Evolutionary conservation across 2,113 vertebrate species (phyloP), one percentile per base, ranked within the genome.

Genomic region (Vicugna pacos): DNA sequence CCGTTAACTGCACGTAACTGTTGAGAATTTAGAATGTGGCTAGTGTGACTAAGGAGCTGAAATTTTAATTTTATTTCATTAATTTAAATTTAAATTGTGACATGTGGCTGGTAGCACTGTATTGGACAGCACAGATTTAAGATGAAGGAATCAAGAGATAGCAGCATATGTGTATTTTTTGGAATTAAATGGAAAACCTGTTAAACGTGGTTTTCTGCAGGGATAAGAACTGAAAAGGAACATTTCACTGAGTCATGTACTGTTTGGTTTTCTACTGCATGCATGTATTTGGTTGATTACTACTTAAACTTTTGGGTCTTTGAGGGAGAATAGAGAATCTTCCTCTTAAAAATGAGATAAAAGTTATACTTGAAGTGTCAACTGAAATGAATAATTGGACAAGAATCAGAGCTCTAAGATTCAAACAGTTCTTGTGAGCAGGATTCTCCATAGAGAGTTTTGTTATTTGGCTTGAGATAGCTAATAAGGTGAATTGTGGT

Each of bases 241-340:
- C n/a, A 17, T 35, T 62, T 80, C 73, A 58, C 52, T 64, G 24
- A 91, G n/a, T 58, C 72, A 28, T 94, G 64, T 12, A 67, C 4
- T 69, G 38, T 96, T 93, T 93, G 90, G 52, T 75, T 79, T 93
- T 86, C 83, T 86, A 65, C 42, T 54, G 24, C 30, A 46, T 82
- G 26, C n/a, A 72, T 80, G 26, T 60, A 42, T 91, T 87, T 87
- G 35, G 56, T 92, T 67, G 60, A 89, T 96, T 86, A 83, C 48
- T 82, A 73, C 22, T 42, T 95, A 97, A 69, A 92, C 64, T 87
- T 80, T 67, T 73, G 80, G 69, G 42, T 83, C 79, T 97, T 93
- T 77, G 64, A 94, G 48, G 60, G 38, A 46, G 26, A 90, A 62
- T 65, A n/a, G 75, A 93, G 87, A 87, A 90, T 87, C 28, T 89